These are phyloP conservation scores for Bungarus multicinctus DNA, from an alignment of 2,113 vertebrate species.

Conservation along the genomic window DNA sequence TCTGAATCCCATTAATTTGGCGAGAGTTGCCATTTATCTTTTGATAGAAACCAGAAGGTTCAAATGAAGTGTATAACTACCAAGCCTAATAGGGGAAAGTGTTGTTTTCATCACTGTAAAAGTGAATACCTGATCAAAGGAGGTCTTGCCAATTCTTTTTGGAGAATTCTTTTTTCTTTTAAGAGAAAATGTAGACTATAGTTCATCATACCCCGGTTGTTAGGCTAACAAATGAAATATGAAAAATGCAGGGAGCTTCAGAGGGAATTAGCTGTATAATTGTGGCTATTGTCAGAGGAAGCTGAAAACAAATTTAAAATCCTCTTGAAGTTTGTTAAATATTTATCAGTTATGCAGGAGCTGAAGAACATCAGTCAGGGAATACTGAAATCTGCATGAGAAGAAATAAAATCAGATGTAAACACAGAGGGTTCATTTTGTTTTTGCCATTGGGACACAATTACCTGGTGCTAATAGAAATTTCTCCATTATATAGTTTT, in stretches of 20 bases:
- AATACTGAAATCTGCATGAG: constrained; percentile 35
- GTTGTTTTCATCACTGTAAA: constrained; percentile 28
- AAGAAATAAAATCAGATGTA: constrained; percentile 46
- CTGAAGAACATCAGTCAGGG: constrained; percentile 12
- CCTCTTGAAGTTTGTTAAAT: constrained; percentile 39
- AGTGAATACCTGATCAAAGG: constrained; percentile 37
- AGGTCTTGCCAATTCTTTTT: constrained; percentile 35
- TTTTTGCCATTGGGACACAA: constrained; percentile 42
- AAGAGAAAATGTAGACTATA: constrained; percentile 25
- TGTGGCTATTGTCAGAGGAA: constrained; percentile 25
- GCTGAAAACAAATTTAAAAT: constrained; percentile 33
- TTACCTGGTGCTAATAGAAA: constrained; percentile 26
- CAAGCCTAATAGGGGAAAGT: constrained; percentile 40
- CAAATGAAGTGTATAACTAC: constrained; percentile 51
- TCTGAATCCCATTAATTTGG: constrained; percentile 61
- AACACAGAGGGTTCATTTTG: not conserved
- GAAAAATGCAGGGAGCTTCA: not conserved
- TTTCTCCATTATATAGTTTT: not conserved
- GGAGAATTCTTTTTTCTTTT: too few species aligned
- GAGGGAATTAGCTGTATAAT: constrained; percentile 40
- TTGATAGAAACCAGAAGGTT: constrained; percentile 57
- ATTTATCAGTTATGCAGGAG: constrained; percentile 25
- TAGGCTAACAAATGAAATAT: constrained; percentile 7
- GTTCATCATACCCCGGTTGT: constrained; percentile 45
- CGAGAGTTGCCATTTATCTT: constrained; percentile 68